phyloP scores from a whole-genome alignment of 2,888 invertebrate species.

The Lottia scabra region DNA sequence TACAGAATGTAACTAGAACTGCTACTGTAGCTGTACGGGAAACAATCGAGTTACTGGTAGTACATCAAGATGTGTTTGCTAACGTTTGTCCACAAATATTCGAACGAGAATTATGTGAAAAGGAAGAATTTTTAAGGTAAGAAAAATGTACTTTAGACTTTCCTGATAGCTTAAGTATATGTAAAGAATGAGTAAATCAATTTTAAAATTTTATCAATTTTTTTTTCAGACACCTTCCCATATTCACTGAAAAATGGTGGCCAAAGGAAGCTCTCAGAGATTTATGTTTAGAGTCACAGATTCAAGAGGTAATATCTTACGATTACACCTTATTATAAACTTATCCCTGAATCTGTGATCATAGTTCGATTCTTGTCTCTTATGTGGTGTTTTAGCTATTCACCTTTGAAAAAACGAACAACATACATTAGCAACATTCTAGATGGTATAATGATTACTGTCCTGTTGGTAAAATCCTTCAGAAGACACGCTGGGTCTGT shows the following conservation, averaged over 20 bases:
- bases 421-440: no score
- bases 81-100: constrained; percentile 54
- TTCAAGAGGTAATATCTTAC: constrained; percentile 52
- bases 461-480: no score
- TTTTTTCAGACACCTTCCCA: constrained; percentile 36
- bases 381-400: no score
- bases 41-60: constrained; percentile 50
- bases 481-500: no score
- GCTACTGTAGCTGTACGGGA: constrained; percentile 53
- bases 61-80: constrained; percentile 54
- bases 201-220: neutral
- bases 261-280: constrained; percentile 38
- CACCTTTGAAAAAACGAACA: no score
- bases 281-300: constrained; percentile 57
- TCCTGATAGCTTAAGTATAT: neutral
- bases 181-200: neutral
- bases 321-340: no score
- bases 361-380: no score
- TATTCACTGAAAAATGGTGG: constrained; percentile 53
- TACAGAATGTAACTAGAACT: constrained; percentile 51
- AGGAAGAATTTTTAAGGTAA: constrained; percentile 42
- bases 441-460: no score
- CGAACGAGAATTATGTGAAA: constrained; percentile 51
- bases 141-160: neutral
- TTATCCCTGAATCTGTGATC: no score